Conservation (phyloP, 2,888 invertebrate genomes). For the Drosophila glabriapex region DNA sequence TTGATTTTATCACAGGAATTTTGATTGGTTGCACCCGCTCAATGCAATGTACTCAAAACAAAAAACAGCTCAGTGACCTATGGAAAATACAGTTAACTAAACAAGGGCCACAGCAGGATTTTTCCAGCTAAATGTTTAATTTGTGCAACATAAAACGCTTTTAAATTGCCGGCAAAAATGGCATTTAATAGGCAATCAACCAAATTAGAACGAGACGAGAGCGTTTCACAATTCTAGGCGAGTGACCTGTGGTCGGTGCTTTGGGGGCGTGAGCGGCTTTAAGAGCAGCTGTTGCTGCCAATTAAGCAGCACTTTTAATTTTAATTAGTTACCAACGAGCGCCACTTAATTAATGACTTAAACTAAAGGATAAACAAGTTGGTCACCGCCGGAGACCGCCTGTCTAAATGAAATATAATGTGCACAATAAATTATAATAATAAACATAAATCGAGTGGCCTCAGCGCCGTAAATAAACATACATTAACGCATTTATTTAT, state of each 20-base stretch:
- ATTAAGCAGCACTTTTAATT: conserved; percentile 73
- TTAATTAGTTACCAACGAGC: conserved; percentile 70
- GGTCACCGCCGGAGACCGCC: conserved; percentile 21
- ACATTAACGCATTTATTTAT: conserved; percentile 38
- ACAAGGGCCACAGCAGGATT: not conserved
- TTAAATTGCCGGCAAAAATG: conserved; percentile 38
- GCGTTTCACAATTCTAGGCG: conserved; percentile 10
- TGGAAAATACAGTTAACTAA: conserved; percentile 4
- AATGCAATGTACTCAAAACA: conserved; percentile 40
- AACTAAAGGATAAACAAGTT: conserved; percentile 58
- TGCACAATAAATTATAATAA: conserved; percentile 68
- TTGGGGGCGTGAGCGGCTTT: conserved; percentile 4
- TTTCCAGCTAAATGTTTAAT: conserved; percentile 49
- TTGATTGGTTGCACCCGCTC: conserved; percentile 75
- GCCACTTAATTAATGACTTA: conserved; percentile 70
- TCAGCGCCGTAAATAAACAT: conserved; percentile 48
- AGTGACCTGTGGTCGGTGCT: not conserved
- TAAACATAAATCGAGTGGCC: conserved; percentile 66
- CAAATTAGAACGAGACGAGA: conserved; percentile 42
- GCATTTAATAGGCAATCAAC: conserved; percentile 55
- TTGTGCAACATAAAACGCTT: conserved; percentile 43
- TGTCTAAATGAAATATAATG: conserved; percentile 71
- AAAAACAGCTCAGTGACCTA: conserved; percentile 3
- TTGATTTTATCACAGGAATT: conserved; percentile 79
- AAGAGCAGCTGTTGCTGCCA: conserved; percentile 64